Conservation (phyloP, 2,888 invertebrate species). For the Conus canariensis region DNA sequence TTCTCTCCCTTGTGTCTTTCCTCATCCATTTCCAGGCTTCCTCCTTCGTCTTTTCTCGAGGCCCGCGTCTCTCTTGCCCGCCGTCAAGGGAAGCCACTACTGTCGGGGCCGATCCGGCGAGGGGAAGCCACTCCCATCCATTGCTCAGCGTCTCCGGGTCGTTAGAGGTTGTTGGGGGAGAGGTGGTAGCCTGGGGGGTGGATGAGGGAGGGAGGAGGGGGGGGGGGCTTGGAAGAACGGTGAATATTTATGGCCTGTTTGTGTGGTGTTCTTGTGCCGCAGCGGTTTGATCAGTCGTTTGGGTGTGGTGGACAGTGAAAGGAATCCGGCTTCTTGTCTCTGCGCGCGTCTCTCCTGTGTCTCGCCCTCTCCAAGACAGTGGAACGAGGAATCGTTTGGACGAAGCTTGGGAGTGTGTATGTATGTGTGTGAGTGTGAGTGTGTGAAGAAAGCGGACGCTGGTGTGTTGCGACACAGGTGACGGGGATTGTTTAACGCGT, state of each 20-base stretch:
- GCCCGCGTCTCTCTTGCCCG: background rate
- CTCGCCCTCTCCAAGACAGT: no score
- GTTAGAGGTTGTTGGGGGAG: background rate
- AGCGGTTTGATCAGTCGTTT: background rate
- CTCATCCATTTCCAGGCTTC: no score
- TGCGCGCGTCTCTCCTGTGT: no score
- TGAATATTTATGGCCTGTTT: conserved; percentile 7
- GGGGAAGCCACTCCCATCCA: background rate
- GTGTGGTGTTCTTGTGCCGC: background rate
- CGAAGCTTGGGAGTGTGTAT: no score
- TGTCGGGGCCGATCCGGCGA: background rate
- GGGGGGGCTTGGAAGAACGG: background rate
- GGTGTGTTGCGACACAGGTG: no score
- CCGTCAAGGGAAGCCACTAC: background rate
- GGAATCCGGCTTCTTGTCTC: no score
- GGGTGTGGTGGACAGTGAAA: background rate
- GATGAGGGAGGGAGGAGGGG: no score
- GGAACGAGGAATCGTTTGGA: no score
- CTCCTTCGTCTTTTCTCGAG: no score
- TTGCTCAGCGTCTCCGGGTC: background rate
- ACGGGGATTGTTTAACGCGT: no score
- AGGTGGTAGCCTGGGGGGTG: background rate
- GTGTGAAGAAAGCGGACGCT: no score
- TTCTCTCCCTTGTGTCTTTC: conserved; percentile 6
- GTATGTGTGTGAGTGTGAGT: no score